Evolutionary conservation across 2,888 invertebrate genomes (phyloP).

Genomic region (Cataglyphis cursor): DNA sequence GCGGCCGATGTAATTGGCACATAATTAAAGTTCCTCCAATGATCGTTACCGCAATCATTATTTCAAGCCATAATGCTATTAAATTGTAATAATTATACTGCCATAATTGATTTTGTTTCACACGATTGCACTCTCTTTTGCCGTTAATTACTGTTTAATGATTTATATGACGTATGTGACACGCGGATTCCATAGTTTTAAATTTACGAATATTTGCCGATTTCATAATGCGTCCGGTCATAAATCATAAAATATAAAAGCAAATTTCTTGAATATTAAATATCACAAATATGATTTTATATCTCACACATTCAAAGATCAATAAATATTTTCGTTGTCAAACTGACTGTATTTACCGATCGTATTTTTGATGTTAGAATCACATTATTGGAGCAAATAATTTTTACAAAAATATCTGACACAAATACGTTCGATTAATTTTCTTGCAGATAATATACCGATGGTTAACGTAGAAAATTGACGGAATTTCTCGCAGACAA

Average conservation of each 20-base stretch:
- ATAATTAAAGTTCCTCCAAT: slow-evolving; percentile 53
- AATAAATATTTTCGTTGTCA: background rate
- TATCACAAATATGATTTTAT: background rate
- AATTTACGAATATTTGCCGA: background rate
- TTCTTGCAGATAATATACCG: background rate
- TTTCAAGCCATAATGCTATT: slow-evolving; percentile 37
- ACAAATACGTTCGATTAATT: background rate
- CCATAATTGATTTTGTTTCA: slow-evolving; percentile 50
- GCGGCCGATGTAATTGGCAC: slow-evolving; percentile 47
- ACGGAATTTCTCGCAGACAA: too few relatives aligned
- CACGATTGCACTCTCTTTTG: slow-evolving; percentile 27
- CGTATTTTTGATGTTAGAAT: background rate
- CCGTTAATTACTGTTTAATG: slow-evolving; percentile 35
- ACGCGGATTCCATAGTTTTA: background rate
- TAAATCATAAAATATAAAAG: background rate
- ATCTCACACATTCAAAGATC: background rate
- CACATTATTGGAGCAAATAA: background rate
- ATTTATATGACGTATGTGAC: slow-evolving; percentile 18
- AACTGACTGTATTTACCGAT: background rate
- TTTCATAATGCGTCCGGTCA: background rate
- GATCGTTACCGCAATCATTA: slow-evolving; percentile 51
- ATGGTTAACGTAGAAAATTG: background rate
- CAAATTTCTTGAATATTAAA: background rate
- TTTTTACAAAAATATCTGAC: background rate
- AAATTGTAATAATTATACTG: slow-evolving; percentile 55